Evolutionary conservation across 2,797 vertebrate species (phyloP).

Genomic region (Kryptolebias ocellatus): DNA sequence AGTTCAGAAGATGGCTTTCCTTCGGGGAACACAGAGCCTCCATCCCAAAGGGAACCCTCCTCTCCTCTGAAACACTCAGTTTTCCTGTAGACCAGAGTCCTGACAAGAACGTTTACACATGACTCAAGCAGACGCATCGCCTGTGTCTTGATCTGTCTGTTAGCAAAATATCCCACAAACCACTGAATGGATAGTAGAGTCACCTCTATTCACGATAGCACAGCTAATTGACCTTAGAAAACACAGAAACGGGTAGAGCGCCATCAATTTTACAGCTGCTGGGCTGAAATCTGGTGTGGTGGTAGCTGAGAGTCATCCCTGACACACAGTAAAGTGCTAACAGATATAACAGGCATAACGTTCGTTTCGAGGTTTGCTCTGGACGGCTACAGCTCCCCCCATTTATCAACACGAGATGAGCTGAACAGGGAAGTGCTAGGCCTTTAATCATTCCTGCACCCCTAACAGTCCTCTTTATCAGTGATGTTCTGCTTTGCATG

Average conservation of each 20-base stretch:
- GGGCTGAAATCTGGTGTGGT: too few species aligned
- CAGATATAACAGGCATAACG: too few species aligned
- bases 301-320: too few species aligned
- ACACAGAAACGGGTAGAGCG: too few species aligned
- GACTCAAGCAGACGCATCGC: slow-evolving; percentile 30
- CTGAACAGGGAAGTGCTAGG: slow-evolving; percentile 8
- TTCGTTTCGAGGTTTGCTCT: too few species aligned
- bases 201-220: too few species aligned
- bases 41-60: slow-evolving; percentile 61
- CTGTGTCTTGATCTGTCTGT: too few species aligned
- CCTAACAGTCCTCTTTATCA: slow-evolving; percentile 23
- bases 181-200: too few species aligned
- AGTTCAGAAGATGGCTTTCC: slow-evolving; percentile 68
- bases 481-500: slow-evolving; percentile 38
- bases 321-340: too few species aligned
- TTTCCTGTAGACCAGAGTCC: slow-evolving; percentile 52
- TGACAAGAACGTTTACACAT: slow-evolving; percentile 67
- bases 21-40: slow-evolving; percentile 60
- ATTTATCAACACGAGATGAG: slow-evolving; percentile 37
- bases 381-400: neutral
- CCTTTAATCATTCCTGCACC: slow-evolving; percentile 21
- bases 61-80: slow-evolving; percentile 61
- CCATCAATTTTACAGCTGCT: too few species aligned
- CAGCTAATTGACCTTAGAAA: too few species aligned
- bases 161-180: too few species aligned